Conservation (phyloP, 2,113 vertebrate species). For the Gasterosteus nipponicus region DNA sequence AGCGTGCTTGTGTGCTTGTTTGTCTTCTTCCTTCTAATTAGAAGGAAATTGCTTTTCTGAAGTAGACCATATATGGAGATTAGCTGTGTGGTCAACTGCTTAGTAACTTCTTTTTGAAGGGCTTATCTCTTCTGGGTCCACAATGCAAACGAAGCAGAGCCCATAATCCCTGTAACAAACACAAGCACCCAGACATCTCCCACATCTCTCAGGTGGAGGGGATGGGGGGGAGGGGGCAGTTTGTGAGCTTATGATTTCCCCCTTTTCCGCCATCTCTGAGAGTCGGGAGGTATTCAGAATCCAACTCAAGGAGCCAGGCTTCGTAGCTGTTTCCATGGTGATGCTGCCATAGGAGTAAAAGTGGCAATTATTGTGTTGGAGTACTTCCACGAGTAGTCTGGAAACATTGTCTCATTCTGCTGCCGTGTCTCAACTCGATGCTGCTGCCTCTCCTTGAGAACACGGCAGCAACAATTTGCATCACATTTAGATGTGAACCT, state of each 20-base stretch:
- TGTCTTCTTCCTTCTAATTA: constrained; percentile 36
- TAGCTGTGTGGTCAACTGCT: constrained; percentile 39
- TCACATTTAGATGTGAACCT: constrained; percentile 23
- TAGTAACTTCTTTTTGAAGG: constrained; percentile 39
- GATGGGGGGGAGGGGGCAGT: not conserved
- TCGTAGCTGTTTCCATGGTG: constrained; percentile 70
- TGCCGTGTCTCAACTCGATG: constrained; percentile 16
- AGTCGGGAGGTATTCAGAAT: constrained; percentile 56
- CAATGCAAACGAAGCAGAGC: constrained; percentile 56
- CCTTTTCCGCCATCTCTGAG: constrained; percentile 38
- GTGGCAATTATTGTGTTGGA: constrained; percentile 69
- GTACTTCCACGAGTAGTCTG: constrained; percentile 65
- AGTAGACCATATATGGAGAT: constrained; percentile 42
- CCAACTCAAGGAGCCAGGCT: constrained; percentile 66
- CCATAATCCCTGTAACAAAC: constrained; percentile 57
- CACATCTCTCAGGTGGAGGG: constrained; percentile 36
- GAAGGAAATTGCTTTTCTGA: constrained; percentile 47
- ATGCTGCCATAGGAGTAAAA: constrained; percentile 51
- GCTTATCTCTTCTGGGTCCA: constrained; percentile 50
- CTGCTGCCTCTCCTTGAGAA: constrained; percentile 32
- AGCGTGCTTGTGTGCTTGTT: constrained; percentile 25
- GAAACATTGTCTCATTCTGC: constrained; percentile 50
- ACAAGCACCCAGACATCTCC: constrained; percentile 31
- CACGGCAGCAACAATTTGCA: constrained; percentile 20
- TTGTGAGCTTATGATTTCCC: constrained; percentile 35